Evolutionary conservation across 2,797 vertebrate genomes (phyloP).

Genomic region (Botia almorhae): DNA sequence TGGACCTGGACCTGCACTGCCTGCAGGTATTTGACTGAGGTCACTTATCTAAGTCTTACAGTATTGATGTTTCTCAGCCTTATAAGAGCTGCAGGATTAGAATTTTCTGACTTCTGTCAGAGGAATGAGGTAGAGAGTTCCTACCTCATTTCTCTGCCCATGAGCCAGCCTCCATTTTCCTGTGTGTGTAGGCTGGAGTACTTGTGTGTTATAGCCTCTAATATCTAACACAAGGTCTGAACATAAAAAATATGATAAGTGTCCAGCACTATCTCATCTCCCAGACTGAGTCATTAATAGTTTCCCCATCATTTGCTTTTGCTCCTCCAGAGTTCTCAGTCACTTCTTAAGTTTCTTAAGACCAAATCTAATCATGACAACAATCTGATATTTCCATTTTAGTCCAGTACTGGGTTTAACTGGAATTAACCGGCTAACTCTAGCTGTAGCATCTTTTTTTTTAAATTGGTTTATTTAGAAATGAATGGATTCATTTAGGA

Average conservation of each 20-base stretch:
- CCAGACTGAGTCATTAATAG: conserved; percentile 21
- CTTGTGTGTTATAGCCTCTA: neutral
- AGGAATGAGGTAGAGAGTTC: neutral
- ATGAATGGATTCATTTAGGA: neutral
- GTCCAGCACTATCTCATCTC: neutral
- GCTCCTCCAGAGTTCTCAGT: neutral
- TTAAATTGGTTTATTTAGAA: neutral
- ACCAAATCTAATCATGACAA: neutral
- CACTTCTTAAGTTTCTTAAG: neutral
- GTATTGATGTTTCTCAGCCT: conserved; percentile 19
- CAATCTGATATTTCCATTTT: neutral
- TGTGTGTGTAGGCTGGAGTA: neutral
- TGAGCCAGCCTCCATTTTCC: neutral
- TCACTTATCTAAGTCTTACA: neutral
- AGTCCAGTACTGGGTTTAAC: neutral
- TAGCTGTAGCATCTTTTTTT: neutral
- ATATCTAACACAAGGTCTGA: conserved; percentile 12
- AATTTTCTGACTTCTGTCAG: neutral
- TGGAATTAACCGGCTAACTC: too few species aligned
- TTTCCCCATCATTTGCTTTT: conserved; percentile 23
- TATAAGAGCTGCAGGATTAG: conserved; percentile 3
- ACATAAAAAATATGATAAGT: conserved; percentile 24
- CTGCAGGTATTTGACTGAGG: conserved; percentile 3
- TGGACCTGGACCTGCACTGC: neutral
- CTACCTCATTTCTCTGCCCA: neutral